Base-by-base conservation (phyloP, 2,113 vertebrate genomes). In the Anarrhichthys ocellatus region DNA sequence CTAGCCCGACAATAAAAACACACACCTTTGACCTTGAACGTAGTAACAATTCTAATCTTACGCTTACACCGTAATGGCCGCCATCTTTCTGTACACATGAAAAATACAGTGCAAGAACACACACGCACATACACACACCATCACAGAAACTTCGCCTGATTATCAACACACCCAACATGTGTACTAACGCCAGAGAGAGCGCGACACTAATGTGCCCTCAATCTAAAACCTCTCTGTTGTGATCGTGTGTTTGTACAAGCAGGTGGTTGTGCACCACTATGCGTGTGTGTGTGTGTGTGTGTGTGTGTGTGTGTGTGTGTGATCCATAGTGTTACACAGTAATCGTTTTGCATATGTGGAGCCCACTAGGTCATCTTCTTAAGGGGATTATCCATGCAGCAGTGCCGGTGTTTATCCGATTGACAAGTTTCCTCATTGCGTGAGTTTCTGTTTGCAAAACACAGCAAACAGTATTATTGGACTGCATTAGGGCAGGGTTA, bases 141-240 rank as follows among this genome's bases (percentile, higher is more conserved):
- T 20, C 40, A 52, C 5, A 7, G 4, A 66, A 0, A 48, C 24
- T 22, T 29, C 9, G 6, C 40, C 38, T 3, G 42, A 59, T 69
- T 11, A 69, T 32, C 78, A 65, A 61, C 77, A 62, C 58, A 29
- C 38, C 59, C 46, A 54, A 73, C 66, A 24, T 54, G 69, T n/a
- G 68, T 34, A 38, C 44, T 10, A 44, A 50, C 54, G 64, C 32
- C 18, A 13, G 34, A 46, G 59, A 58, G 48, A 68, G 79, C 76
- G 5, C 1, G 62, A 18, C 81, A 64, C 79, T 77, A 85, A 84
- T 83, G 81, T 76, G 58, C 59, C 83, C 66, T 82, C 87, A 70
- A 46, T 81, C 40, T 80, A 29, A 85, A 85, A 42, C 78, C 50
- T 73, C 76, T 74, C 20, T 72, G 85, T 73, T 82, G 69, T 52